phyloP scores from a whole-genome alignment of 1,140 invertebrate genomes.

The Sweltsa coloradensis region DNA sequence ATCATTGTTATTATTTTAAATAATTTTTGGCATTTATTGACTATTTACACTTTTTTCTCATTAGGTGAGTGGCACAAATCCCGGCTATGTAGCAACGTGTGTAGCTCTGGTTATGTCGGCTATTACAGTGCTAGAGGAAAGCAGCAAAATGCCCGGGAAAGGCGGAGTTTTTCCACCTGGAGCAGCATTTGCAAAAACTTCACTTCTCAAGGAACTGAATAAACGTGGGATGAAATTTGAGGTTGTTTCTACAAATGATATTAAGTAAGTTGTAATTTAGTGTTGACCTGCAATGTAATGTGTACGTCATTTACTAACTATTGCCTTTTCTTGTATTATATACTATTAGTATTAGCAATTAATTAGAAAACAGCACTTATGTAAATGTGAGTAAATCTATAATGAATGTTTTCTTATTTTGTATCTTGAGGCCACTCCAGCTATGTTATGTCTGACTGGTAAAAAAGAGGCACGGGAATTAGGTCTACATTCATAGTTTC shows the following conservation, averaged over 20 bases:
- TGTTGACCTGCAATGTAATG: no score
- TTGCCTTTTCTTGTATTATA: no score
- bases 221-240: slow-evolving; percentile 48
- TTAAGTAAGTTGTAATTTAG: no score
- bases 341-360: no score
- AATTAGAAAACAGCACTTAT: no score
- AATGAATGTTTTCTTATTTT: no score
- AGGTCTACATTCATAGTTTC: no score
- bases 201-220: slow-evolving; percentile 43
- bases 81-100: slow-evolving; percentile 74
- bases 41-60: slow-evolving; percentile 9
- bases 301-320: no score
- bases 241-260: slow-evolving; percentile 30
- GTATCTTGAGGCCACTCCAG: no score
- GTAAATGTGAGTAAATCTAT: no score
- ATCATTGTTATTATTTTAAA: slow-evolving; percentile 1
- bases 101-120: slow-evolving; percentile 57
- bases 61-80: slow-evolving; percentile 45
- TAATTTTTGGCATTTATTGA: neutral
- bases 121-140: slow-evolving; percentile 62
- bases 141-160: slow-evolving; percentile 54
- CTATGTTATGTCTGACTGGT: no score
- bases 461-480: no score
- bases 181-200: slow-evolving; percentile 47
- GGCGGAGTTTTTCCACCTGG: slow-evolving; percentile 47